These are phyloP conservation scores for Delia radicum DNA, from an alignment of 1,140 invertebrate genomes.

Conservation along the genomic window DNA sequence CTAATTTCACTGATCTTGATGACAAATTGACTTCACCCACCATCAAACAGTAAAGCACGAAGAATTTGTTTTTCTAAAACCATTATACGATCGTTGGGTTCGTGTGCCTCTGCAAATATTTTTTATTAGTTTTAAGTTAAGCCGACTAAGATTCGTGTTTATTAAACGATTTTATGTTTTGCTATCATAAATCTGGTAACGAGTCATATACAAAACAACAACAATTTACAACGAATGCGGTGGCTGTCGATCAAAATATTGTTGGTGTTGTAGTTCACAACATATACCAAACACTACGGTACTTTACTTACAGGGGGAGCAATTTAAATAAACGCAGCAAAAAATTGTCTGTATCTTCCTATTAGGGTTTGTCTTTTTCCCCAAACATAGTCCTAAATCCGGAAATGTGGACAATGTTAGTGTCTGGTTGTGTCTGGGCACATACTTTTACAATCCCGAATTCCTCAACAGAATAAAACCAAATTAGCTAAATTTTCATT, in stretches of 20 bases:
- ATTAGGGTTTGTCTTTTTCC: no score
- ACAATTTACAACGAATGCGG: neutral
- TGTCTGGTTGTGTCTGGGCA: no score
- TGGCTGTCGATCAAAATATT: slow-evolving; percentile 12
- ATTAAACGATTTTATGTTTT: neutral
- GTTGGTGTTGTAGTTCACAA: neutral
- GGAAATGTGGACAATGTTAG: no score
- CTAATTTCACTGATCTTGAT: slow-evolving; percentile 25
- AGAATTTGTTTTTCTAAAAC: neutral
- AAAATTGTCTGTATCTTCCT: no score
- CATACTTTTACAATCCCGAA: no score
- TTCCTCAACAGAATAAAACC: no score
- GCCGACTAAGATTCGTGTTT: neutral
- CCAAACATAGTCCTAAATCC: no score
- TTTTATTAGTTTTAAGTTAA: neutral
- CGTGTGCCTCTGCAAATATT: neutral
- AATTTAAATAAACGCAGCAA: no score
- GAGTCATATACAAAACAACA: neutral
- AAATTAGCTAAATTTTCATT: no score
- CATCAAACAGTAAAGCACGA: slow-evolving; percentile 2
- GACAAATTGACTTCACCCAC: slow-evolving; percentile 27
- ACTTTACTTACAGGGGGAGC: neutral
- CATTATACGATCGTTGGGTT: neutral
- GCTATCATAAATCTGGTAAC: slow-evolving; percentile 6
- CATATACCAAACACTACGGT: neutral